These are phyloP conservation scores for Leptocoma aspasia DNA, from an alignment of 2,113 vertebrate genomes.

Conservation along the genomic window DNA sequence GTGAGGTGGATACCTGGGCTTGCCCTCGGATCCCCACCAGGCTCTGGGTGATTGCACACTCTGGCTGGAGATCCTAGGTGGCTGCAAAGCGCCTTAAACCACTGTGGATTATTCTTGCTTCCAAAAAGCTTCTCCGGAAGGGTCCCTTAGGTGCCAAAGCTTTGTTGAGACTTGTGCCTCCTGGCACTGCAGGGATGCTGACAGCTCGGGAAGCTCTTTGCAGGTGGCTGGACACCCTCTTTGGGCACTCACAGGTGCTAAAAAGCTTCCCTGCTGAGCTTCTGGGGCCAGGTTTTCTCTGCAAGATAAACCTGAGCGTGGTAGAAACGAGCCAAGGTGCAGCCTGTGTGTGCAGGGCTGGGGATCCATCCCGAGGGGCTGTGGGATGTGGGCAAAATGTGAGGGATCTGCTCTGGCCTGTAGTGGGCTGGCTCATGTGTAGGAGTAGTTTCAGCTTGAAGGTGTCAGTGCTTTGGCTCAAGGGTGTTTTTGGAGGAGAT, in stretches of 20 bases:
- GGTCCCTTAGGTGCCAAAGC: background rate
- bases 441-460: background rate
- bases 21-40: background rate
- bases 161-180: background rate
- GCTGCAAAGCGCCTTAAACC: background rate
- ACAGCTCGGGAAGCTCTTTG: background rate
- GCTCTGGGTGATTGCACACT: background rate
- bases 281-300: background rate
- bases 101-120: background rate
- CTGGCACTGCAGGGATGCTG: background rate
- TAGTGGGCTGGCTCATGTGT: rapidly evolving
- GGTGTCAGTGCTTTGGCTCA: background rate
- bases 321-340: rapidly evolving
- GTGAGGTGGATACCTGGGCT: background rate
- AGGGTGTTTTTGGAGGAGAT: background rate
- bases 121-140: background rate
- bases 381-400: rapidly evolving
- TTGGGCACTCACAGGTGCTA: background rate
- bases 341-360: background rate
- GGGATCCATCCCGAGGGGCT: rapidly evolving
- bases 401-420: background rate
- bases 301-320: background rate
- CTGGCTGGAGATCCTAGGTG: background rate
- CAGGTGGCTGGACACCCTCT: background rate
- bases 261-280: background rate